Base-by-base conservation (phyloP, 2,113 vertebrate species). In the Amazona vittata region DNA sequence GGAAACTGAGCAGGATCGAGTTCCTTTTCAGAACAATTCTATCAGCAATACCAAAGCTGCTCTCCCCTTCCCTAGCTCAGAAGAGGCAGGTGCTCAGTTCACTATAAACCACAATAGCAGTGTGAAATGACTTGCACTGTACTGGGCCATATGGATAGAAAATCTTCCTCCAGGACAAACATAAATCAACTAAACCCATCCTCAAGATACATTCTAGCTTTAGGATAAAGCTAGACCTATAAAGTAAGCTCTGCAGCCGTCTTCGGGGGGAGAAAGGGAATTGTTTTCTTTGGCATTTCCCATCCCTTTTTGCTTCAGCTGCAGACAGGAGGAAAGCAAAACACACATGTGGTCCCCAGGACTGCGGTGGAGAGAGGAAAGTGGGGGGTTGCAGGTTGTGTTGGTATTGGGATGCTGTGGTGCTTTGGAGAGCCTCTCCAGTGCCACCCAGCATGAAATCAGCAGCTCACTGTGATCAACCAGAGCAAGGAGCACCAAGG, bases 311-410 rank as follows among this genome's bases (percentile, higher is more conserved):
- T 49, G 65, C 92, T 81, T 98, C 88, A 86, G 78, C 71, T 94
- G 76, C 91, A 96, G 86, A 83, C 79, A 82, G 85, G 79, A 94
- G 80, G 91, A 91, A 96, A 94, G 82, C 43, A 96, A 89, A 95
- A 89, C 78, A 64, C 53, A 78, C 83, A 77, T 17, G 22, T 93
- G 29, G 83, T 67, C 85, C 93, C 70, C 89, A 70, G 83, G 80
- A 95, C 2, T 6, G 82, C 8, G 12, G 71, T 64, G 14, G 28
- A 53, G 70, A 70, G 50, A 78, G 43, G 29, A 74, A 41, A 87
- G 17, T 15, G 41, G 49, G 31, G 43, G 50, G 78, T 68, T 91
- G 11, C 69, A 84, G 83, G n/a, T 65, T 63, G 63, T 14, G 26
- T 19, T 74, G 59, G 37, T 0, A 0, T 79, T 57, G 43, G 55